These are phyloP conservation scores for Venturia canescens DNA, from an alignment of 1,140 invertebrate species.

Conservation along the genomic window DNA sequence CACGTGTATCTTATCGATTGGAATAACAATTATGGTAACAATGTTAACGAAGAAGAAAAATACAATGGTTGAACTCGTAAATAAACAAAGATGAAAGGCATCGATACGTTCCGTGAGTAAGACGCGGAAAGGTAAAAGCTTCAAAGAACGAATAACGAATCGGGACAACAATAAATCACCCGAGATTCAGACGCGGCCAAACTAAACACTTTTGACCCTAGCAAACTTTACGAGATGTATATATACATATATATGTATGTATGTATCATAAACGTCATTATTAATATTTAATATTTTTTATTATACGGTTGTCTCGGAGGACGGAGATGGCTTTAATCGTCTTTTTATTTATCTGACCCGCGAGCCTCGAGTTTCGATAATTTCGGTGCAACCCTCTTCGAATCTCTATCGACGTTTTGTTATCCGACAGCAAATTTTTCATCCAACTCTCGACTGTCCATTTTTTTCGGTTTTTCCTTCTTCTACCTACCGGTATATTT, in stretches of 20 bases:
- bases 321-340: constrained; percentile 35
- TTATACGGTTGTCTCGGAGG: constrained; percentile 36
- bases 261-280: constrained; percentile 11
- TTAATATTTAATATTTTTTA: neutral
- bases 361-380: constrained; percentile 19
- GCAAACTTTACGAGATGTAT: constrained; percentile 26
- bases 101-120: neutral
- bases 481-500: constrained; percentile 12
- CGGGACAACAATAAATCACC: neutral
- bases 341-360: constrained; percentile 6
- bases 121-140: neutral
- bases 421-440: constrained; percentile 2
- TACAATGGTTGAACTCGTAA: too few relatives aligned
- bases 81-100: neutral
- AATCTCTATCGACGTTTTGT: neutral
- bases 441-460: neutral
- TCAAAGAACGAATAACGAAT: neutral
- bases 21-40: constrained; percentile 2
- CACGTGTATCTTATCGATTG: neutral
- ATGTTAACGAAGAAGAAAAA: neutral
- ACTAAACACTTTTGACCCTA: constrained; percentile 12
- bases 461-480: neutral
- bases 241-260: neutral
- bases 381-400: constrained; percentile 30
- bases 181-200: neutral